A percentile compares a stretch with the other conserved stretches of the same genome.
phyloP scores from a whole-genome alignment of 2,797 vertebrate species.

The Hipposideros larvatus region DNA sequence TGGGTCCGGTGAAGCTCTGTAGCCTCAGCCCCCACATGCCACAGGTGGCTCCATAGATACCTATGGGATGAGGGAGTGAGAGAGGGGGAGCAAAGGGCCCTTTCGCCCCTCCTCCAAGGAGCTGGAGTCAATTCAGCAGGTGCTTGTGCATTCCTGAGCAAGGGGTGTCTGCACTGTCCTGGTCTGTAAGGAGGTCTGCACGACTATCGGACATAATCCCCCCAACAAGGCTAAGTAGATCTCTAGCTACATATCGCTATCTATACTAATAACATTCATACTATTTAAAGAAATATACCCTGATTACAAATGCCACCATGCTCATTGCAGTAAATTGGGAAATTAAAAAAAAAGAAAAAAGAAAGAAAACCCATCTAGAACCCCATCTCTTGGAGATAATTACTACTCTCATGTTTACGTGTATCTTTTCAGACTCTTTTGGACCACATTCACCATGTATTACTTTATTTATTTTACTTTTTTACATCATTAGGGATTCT shows the following conservation, averaged over 20 bases:
- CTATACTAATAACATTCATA: neutral
- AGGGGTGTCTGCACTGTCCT: rapidly evolving
- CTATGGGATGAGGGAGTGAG: neutral
- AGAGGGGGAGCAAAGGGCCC: rapidly evolving
- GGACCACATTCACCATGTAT: neutral
- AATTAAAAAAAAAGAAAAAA: neutral
- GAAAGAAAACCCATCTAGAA: neutral
- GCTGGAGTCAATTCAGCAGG: neutral
- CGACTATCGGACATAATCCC: rapidly evolving
- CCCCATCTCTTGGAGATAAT: neutral
- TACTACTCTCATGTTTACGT: conserved; percentile 24
- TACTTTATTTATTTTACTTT: neutral
- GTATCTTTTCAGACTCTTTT: neutral
- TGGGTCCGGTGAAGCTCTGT: rapidly evolving
- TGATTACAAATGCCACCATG: neutral
- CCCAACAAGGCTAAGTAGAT: neutral
- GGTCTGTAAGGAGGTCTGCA: neutral
- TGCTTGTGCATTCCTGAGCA: rapidly evolving
- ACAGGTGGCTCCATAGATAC: rapidly evolving
- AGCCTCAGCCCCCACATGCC: rapidly evolving
- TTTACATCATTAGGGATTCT: neutral
- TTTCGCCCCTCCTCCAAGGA: neutral
- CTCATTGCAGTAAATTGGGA: neutral
- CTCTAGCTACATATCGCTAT: rapidly evolving
- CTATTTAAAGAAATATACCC: neutral